Evolutionary conservation across 2,888 invertebrate species (phyloP).

Genomic region (Frankliniella intonsa): DNA sequence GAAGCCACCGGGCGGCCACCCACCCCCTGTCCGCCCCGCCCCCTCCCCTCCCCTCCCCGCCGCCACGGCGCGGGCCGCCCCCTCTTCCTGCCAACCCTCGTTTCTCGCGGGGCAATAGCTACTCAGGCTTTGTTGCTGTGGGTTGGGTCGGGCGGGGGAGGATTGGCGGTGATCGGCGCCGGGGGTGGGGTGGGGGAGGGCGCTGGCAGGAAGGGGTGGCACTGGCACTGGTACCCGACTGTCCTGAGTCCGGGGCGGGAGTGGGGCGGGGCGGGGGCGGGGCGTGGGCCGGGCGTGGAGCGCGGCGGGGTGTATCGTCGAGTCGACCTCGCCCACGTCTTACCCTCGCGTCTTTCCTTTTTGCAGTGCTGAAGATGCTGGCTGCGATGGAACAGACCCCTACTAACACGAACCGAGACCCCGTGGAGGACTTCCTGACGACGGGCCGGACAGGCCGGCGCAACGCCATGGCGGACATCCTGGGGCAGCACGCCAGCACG

Average conservation of each 20-base stretch:
- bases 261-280: neutral
- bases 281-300: neutral
- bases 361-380: conserved; percentile 57
- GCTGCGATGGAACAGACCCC: conserved; percentile 54
- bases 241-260: neutral
- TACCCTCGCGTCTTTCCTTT: neutral
- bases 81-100: too few relatives aligned
- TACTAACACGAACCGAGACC: conserved; percentile 39
- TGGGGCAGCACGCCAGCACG: conserved; percentile 65
- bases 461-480: conserved; percentile 82
- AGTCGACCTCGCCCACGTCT: neutral
- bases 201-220: too few relatives aligned
- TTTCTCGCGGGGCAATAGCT: too few relatives aligned
- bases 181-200: too few relatives aligned
- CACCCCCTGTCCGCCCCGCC: too few relatives aligned
- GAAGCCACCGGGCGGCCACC: too few relatives aligned
- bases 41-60: too few relatives aligned
- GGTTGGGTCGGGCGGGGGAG: too few relatives aligned
- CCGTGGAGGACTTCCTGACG: conserved; percentile 67
- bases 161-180: too few relatives aligned
- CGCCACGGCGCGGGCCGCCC: too few relatives aligned
- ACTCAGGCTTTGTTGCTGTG: too few relatives aligned
- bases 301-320: neutral
- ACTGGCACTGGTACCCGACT: neutral
- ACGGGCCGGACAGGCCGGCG: conserved; percentile 81